These are phyloP conservation scores for Amphilophus citrinellus DNA, from an alignment of 2,113 vertebrate species.

Conservation along the genomic window DNA sequence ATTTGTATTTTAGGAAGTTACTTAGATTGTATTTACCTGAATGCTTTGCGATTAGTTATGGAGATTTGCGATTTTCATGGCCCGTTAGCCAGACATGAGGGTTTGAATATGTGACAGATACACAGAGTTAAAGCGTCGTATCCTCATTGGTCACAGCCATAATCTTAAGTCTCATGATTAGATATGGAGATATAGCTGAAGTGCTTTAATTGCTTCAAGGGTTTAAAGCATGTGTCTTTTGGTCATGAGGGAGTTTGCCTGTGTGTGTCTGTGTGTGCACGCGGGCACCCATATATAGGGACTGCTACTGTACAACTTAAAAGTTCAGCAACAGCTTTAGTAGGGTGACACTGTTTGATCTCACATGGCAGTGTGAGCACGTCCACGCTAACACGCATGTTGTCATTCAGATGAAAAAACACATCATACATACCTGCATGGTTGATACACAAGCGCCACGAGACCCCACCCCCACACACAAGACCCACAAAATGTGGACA, in stretches of 20 bases:
- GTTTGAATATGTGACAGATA: constrained; percentile 68
- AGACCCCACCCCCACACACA: not conserved
- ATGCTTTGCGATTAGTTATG: constrained; percentile 52
- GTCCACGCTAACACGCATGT: not conserved
- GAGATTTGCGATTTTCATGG: constrained; percentile 64
- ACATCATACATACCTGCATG: not conserved
- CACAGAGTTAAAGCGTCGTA: constrained; percentile 68
- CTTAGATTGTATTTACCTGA: constrained; percentile 69
- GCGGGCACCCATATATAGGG: not conserved
- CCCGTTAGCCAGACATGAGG: constrained; percentile 61
- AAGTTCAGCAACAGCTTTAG: constrained; percentile 47
- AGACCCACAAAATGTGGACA: not conserved
- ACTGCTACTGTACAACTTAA: constrained; percentile 21
- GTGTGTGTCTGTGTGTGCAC: constrained; percentile 9
- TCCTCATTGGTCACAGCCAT: constrained; percentile 72
- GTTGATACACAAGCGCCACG: not conserved
- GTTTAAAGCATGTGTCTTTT: constrained; percentile 41
- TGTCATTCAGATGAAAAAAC: constrained; percentile 26
- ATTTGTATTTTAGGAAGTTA: constrained; percentile 41
- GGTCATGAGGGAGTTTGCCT: constrained; percentile 32
- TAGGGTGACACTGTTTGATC: not conserved
- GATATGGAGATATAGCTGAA: constrained; percentile 73
- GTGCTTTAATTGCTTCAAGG: constrained; percentile 73
- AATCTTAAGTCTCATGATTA: constrained; percentile 75
- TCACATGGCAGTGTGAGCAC: not conserved